phyloP scores from a whole-genome alignment of 2,888 invertebrate species.

The Thysanoteuthis rhombus region DNA sequence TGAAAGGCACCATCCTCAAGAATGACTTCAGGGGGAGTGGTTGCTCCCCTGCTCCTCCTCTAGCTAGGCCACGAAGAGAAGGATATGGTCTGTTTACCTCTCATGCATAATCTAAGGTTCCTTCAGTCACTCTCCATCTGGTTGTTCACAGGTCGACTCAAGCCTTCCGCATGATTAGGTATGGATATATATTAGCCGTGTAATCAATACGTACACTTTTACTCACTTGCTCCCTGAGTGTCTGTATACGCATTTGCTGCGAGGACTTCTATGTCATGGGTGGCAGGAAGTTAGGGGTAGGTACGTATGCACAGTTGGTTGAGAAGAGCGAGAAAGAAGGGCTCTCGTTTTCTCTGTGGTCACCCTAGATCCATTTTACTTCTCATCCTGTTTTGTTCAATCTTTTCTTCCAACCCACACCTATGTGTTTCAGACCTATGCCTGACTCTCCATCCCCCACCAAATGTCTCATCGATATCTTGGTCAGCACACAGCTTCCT shows the following conservation, averaged over 20 bases:
- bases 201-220: too few relatives aligned
- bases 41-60: too few relatives aligned
- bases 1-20: too few relatives aligned
- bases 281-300: too few relatives aligned
- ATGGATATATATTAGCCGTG: too few relatives aligned
- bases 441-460: neutral
- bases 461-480: neutral
- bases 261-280: too few relatives aligned
- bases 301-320: too few relatives aligned
- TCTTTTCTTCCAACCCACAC: neutral
- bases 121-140: neutral
- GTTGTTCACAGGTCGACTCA: neutral
- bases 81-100: neutral
- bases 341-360: neutral
- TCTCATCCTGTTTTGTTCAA: neutral
- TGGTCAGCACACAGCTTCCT: neutral
- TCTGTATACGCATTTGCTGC: too few relatives aligned
- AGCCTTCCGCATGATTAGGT: neutral
- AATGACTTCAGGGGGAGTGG: too few relatives aligned
- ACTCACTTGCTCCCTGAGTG: too few relatives aligned
- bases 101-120: neutral
- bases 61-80: too few relatives aligned
- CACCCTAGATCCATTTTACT: neutral
- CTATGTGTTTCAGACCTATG: neutral
- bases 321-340: too few relatives aligned